Evolutionary conservation across 2,797 vertebrate species (phyloP), one percentile per base, ranked within the genome.

Genomic region (Pterois miles): DNA sequence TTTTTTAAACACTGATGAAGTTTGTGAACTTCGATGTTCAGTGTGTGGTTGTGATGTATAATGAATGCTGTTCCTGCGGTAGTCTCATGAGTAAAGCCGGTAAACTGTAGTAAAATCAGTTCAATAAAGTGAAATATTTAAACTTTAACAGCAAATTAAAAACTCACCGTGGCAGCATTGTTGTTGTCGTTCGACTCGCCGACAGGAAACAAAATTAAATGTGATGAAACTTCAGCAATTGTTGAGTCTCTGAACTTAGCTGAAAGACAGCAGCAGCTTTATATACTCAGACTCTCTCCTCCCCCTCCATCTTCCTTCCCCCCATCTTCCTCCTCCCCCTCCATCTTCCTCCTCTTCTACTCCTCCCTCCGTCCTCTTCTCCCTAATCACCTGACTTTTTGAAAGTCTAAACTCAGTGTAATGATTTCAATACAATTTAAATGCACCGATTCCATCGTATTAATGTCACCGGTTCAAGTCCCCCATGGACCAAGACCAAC

Each of bases 121-220:
- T 16, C 11, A 8, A 29, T 22, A 20, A 65, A n/a, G 16, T 20
- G 2, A 67, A 27, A 36, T 14, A 38, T 27, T 36, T 4, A 20
- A 66, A 18, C 29, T 58, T 29, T 6, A 20, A n/a, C 7, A 13
- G n/a, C 9, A 29, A 18, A 22, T 12, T 3, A 23, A 27, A 31
- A 67, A 91, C 90, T 91, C 77, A 91, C 90, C 81, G 65, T 18
- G 1, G 72, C 18, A 83, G 50, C 90, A 90, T 91, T 58, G 14
- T 65, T 68, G 83, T 27, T 20, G 33, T 59, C 70, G 46, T 68
- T 77, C 74, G 62, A 63, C 75, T 75, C 56, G 56, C 77, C 13
- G 2, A 58, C 71, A 36, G 2, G 16, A 59, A 57, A 38, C 16
- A 40, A 36, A 57, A 18, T 23, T 65, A 4, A 46, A 16, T 13